phyloP scores from a whole-genome alignment of 2,888 invertebrate genomes.

The Empis livida region DNA sequence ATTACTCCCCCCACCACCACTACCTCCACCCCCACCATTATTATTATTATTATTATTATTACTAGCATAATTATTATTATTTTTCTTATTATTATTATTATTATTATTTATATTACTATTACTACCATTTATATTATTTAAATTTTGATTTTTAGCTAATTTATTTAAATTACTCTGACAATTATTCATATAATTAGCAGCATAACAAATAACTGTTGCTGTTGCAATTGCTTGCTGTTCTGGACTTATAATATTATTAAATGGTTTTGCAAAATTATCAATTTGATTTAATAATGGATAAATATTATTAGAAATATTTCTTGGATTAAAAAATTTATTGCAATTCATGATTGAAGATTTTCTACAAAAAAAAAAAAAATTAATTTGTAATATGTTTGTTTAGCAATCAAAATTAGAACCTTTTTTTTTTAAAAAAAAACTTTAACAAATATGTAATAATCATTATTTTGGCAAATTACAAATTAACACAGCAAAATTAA shows the following conservation, averaged over 20 bases:
- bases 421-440: too few species aligned
- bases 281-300: background rate
- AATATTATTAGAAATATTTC: background rate
- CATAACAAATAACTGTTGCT: conserved; percentile 1
- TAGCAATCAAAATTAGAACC: too few species aligned
- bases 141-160: background rate
- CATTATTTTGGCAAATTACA: too few species aligned
- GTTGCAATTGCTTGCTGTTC: conserved; percentile 1
- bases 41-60: background rate
- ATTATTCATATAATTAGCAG: background rate
- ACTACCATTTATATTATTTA: conserved; percentile 1
- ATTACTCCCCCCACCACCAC: too few species aligned
- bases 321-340: background rate
- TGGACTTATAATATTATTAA: background rate
- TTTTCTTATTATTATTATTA: background rate
- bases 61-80: background rate
- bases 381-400: too few species aligned
- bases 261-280: background rate
- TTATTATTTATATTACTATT: conserved; percentile 4
- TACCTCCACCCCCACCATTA: too few species aligned
- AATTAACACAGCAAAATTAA: too few species aligned
- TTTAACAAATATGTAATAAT: too few species aligned
- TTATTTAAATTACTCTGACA: background rate
- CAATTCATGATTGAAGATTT: too few species aligned
- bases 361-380: too few species aligned